Base-by-base conservation (phyloP, 2,113 vertebrate species). In the Actenoides hombroni region DNA sequence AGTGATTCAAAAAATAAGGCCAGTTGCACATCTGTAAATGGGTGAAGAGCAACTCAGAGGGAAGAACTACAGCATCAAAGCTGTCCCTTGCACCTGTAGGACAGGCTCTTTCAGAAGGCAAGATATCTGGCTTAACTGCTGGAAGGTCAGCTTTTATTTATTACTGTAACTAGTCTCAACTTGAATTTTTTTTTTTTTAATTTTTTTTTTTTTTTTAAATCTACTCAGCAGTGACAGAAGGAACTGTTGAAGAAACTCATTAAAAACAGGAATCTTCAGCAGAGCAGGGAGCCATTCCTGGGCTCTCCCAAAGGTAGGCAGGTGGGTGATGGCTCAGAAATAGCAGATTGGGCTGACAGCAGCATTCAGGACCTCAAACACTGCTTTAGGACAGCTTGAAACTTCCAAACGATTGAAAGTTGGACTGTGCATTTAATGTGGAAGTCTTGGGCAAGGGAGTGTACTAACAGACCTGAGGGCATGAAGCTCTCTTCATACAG, bases 81-180 rank as follows among this genome's bases (percentile, higher is more conserved):
- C 21, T 42, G 18, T 60, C 61, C 26, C 31, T 42, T 67, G 31
- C 49, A 40, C 44, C 61, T 85, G 35, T 28, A 74, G 54, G 68
- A 75, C 1, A 2, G 64, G 46, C 71, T 13, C 8, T 76, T 73
- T 56, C 11, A 25, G 33, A 83, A 74, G 51, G 31, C 21, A 39
- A 26, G n/a, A 14, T 73, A 37, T 57, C 61, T 76, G 79, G 3
- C 35, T 71, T 51, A 49, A 49, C 46, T 92, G 83, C 42, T 8
- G 21, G 61, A 37, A 93, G 83, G 83, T 94, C 86, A 91, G 70
- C 64, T 86, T 61, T 76, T 88, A 77, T 69, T 93, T 78, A 71
- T 76, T 76, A 25, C 85, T 83, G 64, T 89, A 82, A 91, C 92
- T 95, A 91, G 79, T 87, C 81, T 83, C 39, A 56, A 24, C 70